Conservation (phyloP, 35 echinoderm and acorn worm genomes). For the Eucidaris tribuloides region DNA sequence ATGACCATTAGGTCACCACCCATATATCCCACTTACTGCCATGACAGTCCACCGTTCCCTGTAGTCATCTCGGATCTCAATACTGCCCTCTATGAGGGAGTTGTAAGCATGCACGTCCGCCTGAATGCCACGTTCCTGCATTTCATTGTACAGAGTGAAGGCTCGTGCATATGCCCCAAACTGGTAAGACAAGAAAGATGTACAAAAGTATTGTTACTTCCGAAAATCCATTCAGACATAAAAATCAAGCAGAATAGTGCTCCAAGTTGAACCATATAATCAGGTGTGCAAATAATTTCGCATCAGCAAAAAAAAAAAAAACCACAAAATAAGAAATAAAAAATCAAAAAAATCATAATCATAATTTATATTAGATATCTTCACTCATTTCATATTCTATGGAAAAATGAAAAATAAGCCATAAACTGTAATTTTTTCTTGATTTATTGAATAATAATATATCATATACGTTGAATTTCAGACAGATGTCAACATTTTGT, state of each 20-base stretch:
- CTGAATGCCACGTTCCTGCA: conserved; percentile 82
- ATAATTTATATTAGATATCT: neutral
- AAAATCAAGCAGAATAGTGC: too few species aligned
- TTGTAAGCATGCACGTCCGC: conserved; percentile 71
- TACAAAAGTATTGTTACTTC: neutral
- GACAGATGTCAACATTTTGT: too few species aligned
- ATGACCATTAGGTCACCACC: too few species aligned
- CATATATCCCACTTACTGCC: conserved; percentile 52
- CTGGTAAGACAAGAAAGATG: conserved; percentile 32
- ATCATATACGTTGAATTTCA: too few species aligned
- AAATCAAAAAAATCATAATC: neutral
- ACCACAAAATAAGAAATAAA: neutral
- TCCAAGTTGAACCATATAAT: too few species aligned
- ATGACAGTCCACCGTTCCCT: conserved; percentile 74
- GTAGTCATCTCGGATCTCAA: conserved; percentile 57
- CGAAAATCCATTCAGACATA: too few species aligned
- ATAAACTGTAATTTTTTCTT: too few species aligned
- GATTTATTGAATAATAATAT: too few species aligned
- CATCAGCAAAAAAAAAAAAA: too few species aligned
- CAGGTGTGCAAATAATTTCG: too few species aligned
- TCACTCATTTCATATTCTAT: neutral
- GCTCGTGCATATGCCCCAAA: conserved; percentile 63
- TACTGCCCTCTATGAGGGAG: conserved; percentile 59
- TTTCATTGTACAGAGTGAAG: conserved; percentile 86
- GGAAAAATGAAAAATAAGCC: neutral